phyloP scores from a whole-genome alignment of 2,113 vertebrate species.

The Elephas maximus region DNA sequence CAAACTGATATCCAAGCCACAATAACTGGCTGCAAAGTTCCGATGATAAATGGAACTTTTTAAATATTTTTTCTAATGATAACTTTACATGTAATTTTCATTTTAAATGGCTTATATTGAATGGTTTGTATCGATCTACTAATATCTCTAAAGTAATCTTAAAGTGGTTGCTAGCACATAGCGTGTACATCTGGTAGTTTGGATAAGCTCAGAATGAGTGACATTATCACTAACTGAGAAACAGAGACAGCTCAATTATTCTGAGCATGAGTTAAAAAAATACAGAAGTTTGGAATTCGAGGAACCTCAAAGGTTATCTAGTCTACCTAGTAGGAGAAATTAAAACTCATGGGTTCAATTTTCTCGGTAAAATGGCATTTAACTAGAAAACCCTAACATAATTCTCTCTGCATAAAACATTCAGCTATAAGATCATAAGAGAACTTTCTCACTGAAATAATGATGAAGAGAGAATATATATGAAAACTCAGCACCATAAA shows the following conservation, averaged over 20 bases:
- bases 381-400: conserved; percentile 28
- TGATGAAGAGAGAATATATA: conserved; percentile 36
- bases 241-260: background rate
- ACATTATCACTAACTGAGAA: conserved; percentile 27
- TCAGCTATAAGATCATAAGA: background rate
- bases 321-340: conserved; percentile 22
- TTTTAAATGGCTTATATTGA: conserved; percentile 41
- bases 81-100: conserved; percentile 43
- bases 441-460: conserved; percentile 45
- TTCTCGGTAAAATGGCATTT: conserved; percentile 36
- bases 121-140: conserved; percentile 17
- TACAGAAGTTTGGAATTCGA: background rate
- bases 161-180: background rate
- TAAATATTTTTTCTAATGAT: conserved; percentile 15
- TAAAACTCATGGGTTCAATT: conserved; percentile 2
- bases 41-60: conserved; percentile 11
- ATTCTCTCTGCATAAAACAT: background rate
- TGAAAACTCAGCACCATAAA: conserved; percentile 30
- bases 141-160: conserved; percentile 51
- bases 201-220: conserved; percentile 47
- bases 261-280: conserved; percentile 13
- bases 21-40: conserved; percentile 9
- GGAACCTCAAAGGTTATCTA: background rate
- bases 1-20: background rate
- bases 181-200: background rate